phyloP scores from a whole-genome alignment of 2,888 invertebrate species.

The Macrosiphum euphorbiae region DNA sequence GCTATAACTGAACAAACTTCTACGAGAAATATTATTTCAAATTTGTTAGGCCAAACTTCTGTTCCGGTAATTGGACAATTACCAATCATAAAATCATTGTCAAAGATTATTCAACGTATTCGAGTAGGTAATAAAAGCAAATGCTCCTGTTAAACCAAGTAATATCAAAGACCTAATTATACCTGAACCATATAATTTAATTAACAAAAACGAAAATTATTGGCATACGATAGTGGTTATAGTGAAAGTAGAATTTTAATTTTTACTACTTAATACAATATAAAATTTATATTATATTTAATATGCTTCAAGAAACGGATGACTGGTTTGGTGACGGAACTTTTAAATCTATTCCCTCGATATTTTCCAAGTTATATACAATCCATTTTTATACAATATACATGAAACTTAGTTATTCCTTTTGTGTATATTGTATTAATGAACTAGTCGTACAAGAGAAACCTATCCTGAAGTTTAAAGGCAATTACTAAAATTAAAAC shows the following conservation, averaged over 20 bases:
- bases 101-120: too few relatives aligned
- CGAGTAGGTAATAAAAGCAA: too few relatives aligned
- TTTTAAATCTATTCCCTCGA: not conserved
- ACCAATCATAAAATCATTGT: too few relatives aligned
- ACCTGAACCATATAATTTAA: too few relatives aligned
- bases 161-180: too few relatives aligned
- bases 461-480: not conserved
- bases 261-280: constrained; percentile 5
- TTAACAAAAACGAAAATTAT: too few relatives aligned
- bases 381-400: not conserved
- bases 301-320: not conserved
- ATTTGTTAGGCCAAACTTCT: too few relatives aligned
- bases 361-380: constrained; percentile 10
- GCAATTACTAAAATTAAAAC: not conserved
- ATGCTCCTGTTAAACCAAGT: too few relatives aligned
- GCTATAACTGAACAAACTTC: too few relatives aligned
- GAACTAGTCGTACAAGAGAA: not conserved
- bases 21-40: too few relatives aligned
- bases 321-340: constrained; percentile 6
- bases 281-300: too few relatives aligned
- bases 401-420: not conserved
- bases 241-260: constrained; percentile 6
- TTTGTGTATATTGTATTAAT: not conserved
- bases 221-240: constrained; percentile 4
- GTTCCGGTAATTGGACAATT: too few relatives aligned